Conservation (phyloP, 2,113 vertebrate species). For the Peromyscus californicus region DNA sequence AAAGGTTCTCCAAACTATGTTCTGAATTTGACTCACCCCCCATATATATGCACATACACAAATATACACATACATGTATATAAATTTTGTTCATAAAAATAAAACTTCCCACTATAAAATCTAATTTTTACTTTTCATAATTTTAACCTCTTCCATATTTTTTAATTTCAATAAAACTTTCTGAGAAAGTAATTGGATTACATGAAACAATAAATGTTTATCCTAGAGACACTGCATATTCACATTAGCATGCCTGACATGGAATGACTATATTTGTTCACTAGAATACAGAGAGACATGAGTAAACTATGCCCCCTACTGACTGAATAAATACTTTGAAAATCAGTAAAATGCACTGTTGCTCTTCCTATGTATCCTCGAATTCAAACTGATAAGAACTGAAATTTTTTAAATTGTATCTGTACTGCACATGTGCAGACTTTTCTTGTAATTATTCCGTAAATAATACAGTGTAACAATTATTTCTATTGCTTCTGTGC, state of each 20-base stretch:
- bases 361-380: too few relatives aligned
- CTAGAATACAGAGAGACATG: background rate
- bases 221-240: conserved; percentile 45
- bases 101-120: conserved; percentile 51
- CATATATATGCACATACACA: background rate
- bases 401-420: background rate
- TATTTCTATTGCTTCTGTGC: background rate
- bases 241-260: background rate
- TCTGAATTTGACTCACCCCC: conserved; percentile 36
- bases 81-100: conserved; percentile 47
- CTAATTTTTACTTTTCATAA: conserved; percentile 30
- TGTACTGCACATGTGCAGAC: background rate
- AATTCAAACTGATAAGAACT: background rate
- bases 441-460: background rate
- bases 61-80: background rate
- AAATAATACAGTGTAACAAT: background rate
- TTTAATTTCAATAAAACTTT: conserved; percentile 59
- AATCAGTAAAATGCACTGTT: background rate
- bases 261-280: background rate
- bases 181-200: conserved; percentile 51
- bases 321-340: conserved; percentile 76
- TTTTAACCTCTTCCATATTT: conserved; percentile 5
- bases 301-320: conserved; percentile 85
- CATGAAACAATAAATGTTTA: conserved; percentile 44
- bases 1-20: background rate